Conservation (phyloP, 1,140 invertebrate genomes). For the Harpegnathos saltator region DNA sequence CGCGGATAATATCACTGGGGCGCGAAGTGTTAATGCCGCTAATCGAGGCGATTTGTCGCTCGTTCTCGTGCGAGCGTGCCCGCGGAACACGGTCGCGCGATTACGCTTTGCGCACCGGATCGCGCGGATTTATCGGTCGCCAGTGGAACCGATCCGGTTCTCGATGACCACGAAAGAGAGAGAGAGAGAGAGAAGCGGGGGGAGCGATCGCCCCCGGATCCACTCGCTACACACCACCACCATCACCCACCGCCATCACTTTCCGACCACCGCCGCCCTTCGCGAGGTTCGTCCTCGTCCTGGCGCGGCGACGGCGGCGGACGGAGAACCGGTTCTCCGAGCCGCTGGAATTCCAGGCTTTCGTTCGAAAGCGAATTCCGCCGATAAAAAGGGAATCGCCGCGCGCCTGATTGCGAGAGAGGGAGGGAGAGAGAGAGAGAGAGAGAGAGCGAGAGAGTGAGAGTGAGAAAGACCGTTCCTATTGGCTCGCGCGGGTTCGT, state of each 20-base stretch:
- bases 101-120: conserved; percentile 17
- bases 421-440: too few species aligned
- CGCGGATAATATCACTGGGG: not conserved
- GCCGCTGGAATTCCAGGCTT: conserved; percentile 56
- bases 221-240: too few species aligned
- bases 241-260: not conserved
- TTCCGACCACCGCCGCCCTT: not conserved
- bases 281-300: conserved; percentile 36
- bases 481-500: conserved; percentile 15
- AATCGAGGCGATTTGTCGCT: conserved; percentile 55
- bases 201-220: conserved; percentile 4
- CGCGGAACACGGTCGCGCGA: conserved; percentile 30
- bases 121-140: conserved; percentile 38
- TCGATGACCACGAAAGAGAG: not conserved
- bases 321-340: conserved; percentile 45
- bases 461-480: too few species aligned
- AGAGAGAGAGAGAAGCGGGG: not conserved
- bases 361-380: conserved; percentile 57
- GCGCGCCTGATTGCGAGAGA: not conserved
- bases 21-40: conserved; percentile 41
- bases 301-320: not conserved
- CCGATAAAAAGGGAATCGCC: conserved; percentile 56
- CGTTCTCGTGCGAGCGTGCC: not conserved
- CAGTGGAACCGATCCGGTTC: conserved; percentile 30
- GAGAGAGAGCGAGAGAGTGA: too few species aligned